Conservation (phyloP, 2,113 vertebrate genomes). For the Sapajus apella region DNA sequence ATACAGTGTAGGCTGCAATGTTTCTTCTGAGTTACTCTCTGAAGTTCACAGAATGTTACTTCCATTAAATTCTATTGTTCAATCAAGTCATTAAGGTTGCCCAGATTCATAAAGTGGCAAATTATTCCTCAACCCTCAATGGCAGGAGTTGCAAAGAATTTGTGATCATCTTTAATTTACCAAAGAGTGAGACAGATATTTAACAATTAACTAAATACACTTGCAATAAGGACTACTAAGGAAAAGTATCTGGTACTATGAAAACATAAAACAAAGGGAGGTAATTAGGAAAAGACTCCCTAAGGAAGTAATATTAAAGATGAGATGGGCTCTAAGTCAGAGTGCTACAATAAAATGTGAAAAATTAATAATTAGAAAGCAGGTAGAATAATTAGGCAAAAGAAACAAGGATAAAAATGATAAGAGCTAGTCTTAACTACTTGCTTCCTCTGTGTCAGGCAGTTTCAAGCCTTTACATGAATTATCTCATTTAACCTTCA, state of each 20-base stretch:
- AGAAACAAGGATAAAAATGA: background rate
- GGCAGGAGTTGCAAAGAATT: background rate
- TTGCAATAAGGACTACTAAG: background rate
- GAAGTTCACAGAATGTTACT: background rate
- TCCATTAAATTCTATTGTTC: background rate
- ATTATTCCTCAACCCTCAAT: background rate
- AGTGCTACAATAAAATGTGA: background rate
- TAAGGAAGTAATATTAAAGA: constrained; percentile 24
- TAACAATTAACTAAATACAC: background rate
- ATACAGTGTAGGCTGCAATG: fast-evolving
- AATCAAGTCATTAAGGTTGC: background rate
- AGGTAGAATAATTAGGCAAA: constrained; percentile 28
- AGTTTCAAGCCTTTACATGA: background rate
- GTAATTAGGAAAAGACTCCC: constrained; percentile 20
- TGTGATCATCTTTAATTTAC: background rate
- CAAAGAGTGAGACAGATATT: background rate
- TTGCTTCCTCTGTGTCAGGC: background rate
- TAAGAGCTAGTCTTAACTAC: constrained; percentile 25
- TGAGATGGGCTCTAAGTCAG: background rate
- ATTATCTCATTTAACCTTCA: background rate
- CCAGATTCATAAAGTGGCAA: too few species aligned
- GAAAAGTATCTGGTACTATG: background rate
- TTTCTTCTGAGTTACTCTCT: background rate
- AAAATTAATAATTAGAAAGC: constrained; percentile 8
- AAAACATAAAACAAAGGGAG: constrained; percentile 49